These are phyloP conservation scores for Pocota personata DNA, from an alignment of 2,888 invertebrate species.

Conservation along the genomic window DNA sequence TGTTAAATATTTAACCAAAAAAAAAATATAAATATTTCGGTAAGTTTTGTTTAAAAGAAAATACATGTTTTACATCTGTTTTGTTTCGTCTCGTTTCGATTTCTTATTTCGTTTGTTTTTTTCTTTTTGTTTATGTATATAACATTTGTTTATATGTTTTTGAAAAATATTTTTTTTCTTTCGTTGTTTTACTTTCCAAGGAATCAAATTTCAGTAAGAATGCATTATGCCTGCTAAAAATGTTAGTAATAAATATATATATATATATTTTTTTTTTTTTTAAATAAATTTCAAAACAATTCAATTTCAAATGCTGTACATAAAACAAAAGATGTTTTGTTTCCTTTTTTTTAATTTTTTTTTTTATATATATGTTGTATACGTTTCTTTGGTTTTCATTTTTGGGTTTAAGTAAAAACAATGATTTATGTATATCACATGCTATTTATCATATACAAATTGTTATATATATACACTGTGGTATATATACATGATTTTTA, in stretches of 20 bases:
- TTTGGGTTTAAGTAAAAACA: slow-evolving; percentile 70
- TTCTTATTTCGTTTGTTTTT: slow-evolving; percentile 22
- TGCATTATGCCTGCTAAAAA: slow-evolving; percentile 73
- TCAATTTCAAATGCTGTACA: slow-evolving; percentile 65
- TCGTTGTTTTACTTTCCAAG: slow-evolving; percentile 44
- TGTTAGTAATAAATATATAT: slow-evolving; percentile 67
- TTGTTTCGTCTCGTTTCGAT: slow-evolving; percentile 49
- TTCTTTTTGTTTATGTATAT: slow-evolving; percentile 49
- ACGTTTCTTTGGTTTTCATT: slow-evolving; percentile 60
- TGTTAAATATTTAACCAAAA: slow-evolving; percentile 48
- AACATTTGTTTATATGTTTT: slow-evolving; percentile 44
- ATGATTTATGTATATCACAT: slow-evolving; percentile 76
- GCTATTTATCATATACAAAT: slow-evolving; percentile 76
- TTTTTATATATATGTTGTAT: slow-evolving; percentile 69
- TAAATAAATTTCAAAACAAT: slow-evolving; percentile 75
- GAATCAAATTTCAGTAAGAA: slow-evolving; percentile 69
- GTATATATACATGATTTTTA: slow-evolving; percentile 74
- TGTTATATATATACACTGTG: slow-evolving; percentile 77
- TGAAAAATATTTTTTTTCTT: neutral
- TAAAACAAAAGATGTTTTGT: slow-evolving; percentile 38
- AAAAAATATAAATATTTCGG: slow-evolving; percentile 61
- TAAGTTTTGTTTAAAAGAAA: slow-evolving; percentile 63
- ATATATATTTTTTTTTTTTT: slow-evolving; percentile 76
- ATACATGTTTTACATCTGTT: slow-evolving; percentile 56
- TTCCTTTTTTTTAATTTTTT: slow-evolving; percentile 36